These are phyloP conservation scores for Cynocephalus volans DNA, from an alignment of 2,113 vertebrate genomes.

Conservation along the genomic window DNA sequence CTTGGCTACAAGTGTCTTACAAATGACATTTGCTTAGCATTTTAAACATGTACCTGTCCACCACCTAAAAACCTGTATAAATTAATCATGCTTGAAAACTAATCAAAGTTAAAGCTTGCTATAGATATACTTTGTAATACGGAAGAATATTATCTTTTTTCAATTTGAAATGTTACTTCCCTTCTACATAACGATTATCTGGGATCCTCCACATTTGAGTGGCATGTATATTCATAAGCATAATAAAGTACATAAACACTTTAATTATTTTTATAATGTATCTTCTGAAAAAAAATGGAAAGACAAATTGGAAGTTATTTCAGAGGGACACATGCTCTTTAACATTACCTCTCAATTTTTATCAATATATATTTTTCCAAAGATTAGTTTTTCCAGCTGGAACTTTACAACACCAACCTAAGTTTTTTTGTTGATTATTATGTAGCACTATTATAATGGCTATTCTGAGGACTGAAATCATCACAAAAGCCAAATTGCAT, in stretches of 20 bases:
- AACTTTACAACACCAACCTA: not conserved
- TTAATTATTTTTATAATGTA: conserved; percentile 11
- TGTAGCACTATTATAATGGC: not conserved
- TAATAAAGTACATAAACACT: not conserved
- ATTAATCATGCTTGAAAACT: not conserved
- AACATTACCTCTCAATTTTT: not conserved
- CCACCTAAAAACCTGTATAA: not conserved
- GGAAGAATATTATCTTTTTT: conserved; percentile 11
- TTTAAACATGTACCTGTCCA: not conserved
- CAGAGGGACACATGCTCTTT: not conserved
- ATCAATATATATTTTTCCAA: conserved; percentile 10
- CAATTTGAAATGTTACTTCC: not conserved
- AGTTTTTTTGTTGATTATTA: not conserved
- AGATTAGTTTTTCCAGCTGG: not conserved
- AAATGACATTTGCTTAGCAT: not conserved
- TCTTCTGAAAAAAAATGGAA: conserved; percentile 35
- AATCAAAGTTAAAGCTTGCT: not conserved
- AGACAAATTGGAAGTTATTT: not conserved
- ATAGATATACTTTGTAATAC: not conserved
- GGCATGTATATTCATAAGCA: not conserved
- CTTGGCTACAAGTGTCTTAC: not conserved
- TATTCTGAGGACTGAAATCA: not conserved
- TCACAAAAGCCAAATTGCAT: not conserved
- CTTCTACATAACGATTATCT: conserved; percentile 12
- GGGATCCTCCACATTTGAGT: not conserved